Conservation (phyloP, 2,113 vertebrate species). For the Macrotis lagotis region DNA sequence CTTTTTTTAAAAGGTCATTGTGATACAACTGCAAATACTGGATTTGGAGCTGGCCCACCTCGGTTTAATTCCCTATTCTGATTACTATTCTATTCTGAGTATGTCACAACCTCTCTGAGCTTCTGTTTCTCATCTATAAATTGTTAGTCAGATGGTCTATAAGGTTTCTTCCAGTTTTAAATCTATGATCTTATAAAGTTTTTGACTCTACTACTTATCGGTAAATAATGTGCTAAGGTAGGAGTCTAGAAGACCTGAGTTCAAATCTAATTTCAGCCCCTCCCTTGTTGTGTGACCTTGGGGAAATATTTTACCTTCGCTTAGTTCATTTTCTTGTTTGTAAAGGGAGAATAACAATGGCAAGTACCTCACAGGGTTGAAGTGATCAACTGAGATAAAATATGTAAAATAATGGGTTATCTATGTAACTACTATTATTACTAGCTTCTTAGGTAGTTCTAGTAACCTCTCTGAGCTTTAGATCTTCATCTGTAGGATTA, state of each 20-base stretch:
- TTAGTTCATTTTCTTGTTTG: not conserved
- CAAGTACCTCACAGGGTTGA: not conserved
- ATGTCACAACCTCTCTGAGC: not conserved
- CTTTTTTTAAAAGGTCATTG: not conserved
- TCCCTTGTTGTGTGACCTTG: not conserved
- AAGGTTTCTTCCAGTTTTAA: not conserved
- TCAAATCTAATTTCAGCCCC: not conserved
- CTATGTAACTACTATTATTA: not conserved
- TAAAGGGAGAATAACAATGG: not conserved
- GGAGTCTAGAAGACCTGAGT: not conserved
- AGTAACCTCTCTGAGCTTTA: not conserved
- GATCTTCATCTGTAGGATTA: not conserved
- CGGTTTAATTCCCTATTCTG: not conserved
- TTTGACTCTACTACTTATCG: not conserved
- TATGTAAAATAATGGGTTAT: not conserved
- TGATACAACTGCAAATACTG: not conserved
- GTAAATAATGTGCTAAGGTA: not conserved
- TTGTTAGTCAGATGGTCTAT: not conserved
- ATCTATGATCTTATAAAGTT: too few relatives aligned
- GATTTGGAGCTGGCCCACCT: not conserved
- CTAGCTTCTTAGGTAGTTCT: not conserved
- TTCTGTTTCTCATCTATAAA: not conserved
- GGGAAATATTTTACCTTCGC: not conserved
- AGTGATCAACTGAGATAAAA: not conserved
- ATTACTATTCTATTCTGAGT: not conserved